These are phyloP conservation scores for Dromas ardeola DNA, from an alignment of 2,113 vertebrate genomes.

Conservation along the genomic window DNA sequence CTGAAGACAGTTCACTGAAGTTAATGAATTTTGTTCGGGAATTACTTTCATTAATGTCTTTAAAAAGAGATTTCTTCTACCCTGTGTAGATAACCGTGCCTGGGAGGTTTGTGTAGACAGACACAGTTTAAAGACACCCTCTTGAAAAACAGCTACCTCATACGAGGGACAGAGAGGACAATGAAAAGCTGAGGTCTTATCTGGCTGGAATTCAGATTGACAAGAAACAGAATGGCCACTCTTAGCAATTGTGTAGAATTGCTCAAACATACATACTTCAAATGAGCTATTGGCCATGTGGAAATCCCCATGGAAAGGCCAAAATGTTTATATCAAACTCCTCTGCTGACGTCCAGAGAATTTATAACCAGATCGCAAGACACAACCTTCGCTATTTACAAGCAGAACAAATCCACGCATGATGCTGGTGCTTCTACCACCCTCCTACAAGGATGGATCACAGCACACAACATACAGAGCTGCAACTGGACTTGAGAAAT, in stretches of 20 bases:
- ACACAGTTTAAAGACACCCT: background rate
- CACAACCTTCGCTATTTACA: background rate
- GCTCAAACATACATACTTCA: background rate
- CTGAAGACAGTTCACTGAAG: background rate
- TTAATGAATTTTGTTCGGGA: background rate
- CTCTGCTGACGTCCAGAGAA: background rate
- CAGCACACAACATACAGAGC: fast-evolving
- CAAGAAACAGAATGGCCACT: background rate
- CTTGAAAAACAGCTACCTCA: background rate
- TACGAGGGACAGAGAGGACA: background rate
- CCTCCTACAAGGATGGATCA: background rate
- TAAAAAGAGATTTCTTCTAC: background rate
- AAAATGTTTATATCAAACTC: background rate
- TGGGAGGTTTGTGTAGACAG: background rate
- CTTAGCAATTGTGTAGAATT: background rate
- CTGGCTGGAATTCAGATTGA: background rate
- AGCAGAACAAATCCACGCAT: background rate
- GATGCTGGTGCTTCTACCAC: background rate
- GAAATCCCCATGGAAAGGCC: background rate
- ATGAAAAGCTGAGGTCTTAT: background rate
- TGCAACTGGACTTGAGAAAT: background rate
- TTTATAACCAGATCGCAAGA: background rate
- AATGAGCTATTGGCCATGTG: background rate
- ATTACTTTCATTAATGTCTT: background rate
- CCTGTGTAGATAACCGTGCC: background rate